A percentile compares a stretch with the other conserved stretches of the same genome.
phyloP scores from a whole-genome alignment of 2,888 invertebrate species.

The Sclerodermus sp. region DNA sequence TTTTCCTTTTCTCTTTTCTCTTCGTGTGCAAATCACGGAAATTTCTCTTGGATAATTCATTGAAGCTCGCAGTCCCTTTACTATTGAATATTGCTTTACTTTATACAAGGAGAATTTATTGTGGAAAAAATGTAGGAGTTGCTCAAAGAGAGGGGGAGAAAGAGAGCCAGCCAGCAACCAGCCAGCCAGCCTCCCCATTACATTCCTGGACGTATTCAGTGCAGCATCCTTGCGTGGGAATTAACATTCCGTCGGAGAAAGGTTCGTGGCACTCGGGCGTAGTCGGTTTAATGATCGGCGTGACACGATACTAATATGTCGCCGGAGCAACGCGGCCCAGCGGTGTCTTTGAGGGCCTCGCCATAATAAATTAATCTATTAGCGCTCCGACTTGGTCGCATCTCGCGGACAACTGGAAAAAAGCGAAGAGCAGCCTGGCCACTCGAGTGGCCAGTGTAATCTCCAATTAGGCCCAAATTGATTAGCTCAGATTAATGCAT shows the following conservation, averaged over 20 bases:
- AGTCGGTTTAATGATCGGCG: slow-evolving; percentile 43
- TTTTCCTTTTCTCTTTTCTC: no score
- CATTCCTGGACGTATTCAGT: slow-evolving; percentile 13
- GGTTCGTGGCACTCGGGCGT: slow-evolving; percentile 18
- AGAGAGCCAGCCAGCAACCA: slow-evolving; percentile 16
- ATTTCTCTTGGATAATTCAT: no score
- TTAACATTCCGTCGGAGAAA: slow-evolving; percentile 43
- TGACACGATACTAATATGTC: slow-evolving; percentile 54
- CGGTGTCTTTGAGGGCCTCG: slow-evolving; percentile 53
- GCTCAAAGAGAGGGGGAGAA: not conserved
- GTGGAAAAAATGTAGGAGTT: no score
- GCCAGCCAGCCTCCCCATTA: no score
- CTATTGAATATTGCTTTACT: no score
- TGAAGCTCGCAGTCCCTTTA: no score
- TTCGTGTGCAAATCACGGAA: no score
- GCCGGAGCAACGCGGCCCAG: slow-evolving; percentile 32
- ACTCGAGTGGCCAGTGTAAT: slow-evolving; percentile 44
- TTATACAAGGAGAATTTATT: no score
- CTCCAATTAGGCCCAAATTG: slow-evolving; percentile 55
- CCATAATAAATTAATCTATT: slow-evolving; percentile 57
- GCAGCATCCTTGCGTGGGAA: slow-evolving; percentile 24
- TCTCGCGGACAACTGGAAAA: slow-evolving; percentile 8
- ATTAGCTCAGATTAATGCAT: slow-evolving; percentile 49
- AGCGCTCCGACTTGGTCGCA: slow-evolving; percentile 37
- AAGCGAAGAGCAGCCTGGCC: not conserved